phyloP scores from a whole-genome alignment of 2,888 invertebrate species.

The Meloe dianella region DNA sequence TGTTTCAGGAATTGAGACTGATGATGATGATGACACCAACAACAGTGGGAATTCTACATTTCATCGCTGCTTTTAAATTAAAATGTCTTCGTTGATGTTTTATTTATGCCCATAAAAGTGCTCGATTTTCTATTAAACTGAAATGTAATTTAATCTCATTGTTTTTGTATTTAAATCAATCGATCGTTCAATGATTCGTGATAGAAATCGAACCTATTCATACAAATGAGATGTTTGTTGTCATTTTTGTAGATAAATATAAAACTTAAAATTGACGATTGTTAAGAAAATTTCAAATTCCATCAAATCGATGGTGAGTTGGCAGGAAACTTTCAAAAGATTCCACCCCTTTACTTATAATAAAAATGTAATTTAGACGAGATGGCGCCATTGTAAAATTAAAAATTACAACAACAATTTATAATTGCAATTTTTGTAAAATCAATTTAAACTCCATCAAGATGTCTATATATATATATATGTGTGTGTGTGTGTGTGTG shows the following conservation, averaged over 20 bases:
- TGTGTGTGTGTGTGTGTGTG: too few relatives aligned
- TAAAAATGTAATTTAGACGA: neutral
- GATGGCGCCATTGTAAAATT: neutral
- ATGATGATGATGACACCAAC: neutral
- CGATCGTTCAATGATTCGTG: constrained; percentile 21
- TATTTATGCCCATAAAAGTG: constrained; percentile 35
- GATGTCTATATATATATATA: neutral
- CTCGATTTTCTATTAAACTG: constrained; percentile 21
- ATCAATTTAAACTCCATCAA: neutral
- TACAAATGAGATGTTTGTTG: neutral
- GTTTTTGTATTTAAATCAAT: constrained; percentile 22
- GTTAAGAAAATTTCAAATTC: neutral
- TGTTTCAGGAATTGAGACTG: neutral
- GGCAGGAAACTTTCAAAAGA: constrained; percentile 1
- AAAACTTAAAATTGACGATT: neutral
- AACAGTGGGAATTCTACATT: neutral
- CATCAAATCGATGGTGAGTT: neutral
- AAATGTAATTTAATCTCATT: constrained; percentile 28
- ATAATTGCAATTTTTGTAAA: neutral
- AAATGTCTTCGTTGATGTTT: constrained; percentile 38
- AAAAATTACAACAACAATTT: neutral
- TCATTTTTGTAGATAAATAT: neutral
- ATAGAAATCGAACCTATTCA: too few relatives aligned
- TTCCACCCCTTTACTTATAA: neutral
- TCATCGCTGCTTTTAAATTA: constrained; percentile 34